phyloP scores from a whole-genome alignment of 1,140 invertebrate genomes.

The Probaryconus sp. region DNA sequence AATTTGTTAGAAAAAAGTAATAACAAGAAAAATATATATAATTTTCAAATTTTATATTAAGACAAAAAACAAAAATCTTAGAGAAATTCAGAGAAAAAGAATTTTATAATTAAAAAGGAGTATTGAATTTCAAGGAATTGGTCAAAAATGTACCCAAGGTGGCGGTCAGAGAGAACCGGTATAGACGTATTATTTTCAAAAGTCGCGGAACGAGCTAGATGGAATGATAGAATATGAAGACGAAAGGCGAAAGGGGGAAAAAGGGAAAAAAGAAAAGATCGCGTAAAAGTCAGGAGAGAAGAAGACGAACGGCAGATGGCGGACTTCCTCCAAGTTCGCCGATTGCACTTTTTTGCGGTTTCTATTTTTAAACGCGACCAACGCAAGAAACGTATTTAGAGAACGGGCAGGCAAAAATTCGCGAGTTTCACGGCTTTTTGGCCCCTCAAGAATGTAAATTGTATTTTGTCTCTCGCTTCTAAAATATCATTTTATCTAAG shows the following conservation, averaged over 20 bases:
- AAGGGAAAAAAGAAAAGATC: slow-evolving; percentile 10
- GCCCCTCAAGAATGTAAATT: slow-evolving; percentile 30
- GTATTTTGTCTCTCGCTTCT: slow-evolving; percentile 30
- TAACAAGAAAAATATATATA: too few relatives aligned
- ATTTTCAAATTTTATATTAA: too few relatives aligned
- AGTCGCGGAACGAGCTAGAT: neutral
- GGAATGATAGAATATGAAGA: slow-evolving; percentile 5
- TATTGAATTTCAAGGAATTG: too few relatives aligned
- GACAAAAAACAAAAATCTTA: too few relatives aligned
- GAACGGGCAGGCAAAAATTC: slow-evolving; percentile 62
- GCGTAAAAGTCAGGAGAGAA: slow-evolving; percentile 16
- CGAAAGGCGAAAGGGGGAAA: neutral
- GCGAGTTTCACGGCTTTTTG: slow-evolving; percentile 29
- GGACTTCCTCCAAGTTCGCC: slow-evolving; percentile 43
- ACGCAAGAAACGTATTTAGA: slow-evolving; percentile 73
- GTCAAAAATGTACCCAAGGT: too few relatives aligned
- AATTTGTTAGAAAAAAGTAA: too few relatives aligned
- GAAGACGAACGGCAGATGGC: slow-evolving; percentile 50
- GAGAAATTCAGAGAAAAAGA: too few relatives aligned
- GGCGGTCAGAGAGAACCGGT: too few relatives aligned
- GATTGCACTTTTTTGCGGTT: slow-evolving; percentile 70
- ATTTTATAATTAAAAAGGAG: too few relatives aligned
- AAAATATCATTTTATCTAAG: slow-evolving; percentile 23
- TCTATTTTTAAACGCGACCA: slow-evolving; percentile 74
- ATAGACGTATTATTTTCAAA: slow-evolving; percentile 15